Evolutionary conservation across 1,140 invertebrate species (phyloP).

Genomic region (Diabrotica undecimpunctata): DNA sequence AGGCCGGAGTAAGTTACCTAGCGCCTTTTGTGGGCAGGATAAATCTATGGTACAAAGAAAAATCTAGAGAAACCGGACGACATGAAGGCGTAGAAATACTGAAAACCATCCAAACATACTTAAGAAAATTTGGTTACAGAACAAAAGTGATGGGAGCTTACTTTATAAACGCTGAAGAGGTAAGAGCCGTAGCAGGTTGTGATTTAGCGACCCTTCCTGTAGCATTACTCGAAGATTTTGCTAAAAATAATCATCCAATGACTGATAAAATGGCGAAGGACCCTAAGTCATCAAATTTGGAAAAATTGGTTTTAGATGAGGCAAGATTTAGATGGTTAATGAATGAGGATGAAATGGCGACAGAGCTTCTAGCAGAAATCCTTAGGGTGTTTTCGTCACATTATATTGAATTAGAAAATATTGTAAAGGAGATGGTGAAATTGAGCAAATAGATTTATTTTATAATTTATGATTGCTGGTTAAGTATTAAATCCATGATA

Average conservation of each 20-base stretch:
- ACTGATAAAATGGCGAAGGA: neutral
- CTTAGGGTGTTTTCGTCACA: slow-evolving; percentile 6
- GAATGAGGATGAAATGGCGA: slow-evolving; percentile 14
- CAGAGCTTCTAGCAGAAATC: slow-evolving; percentile 6
- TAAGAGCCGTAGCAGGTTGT: slow-evolving; percentile 7
- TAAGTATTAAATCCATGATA: too few species aligned
- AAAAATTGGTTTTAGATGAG: slow-evolving; percentile 2
- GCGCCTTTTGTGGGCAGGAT: slow-evolving; percentile 12
- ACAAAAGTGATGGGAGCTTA: slow-evolving; percentile 13
- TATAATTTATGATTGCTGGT: neutral
- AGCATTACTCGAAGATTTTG: slow-evolving; percentile 5
- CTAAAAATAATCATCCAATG: neutral
- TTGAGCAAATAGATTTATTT: neutral
- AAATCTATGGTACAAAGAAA: neutral
- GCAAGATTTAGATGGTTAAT: slow-evolving; percentile 8
- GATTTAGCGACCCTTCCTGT: slow-evolving; percentile 7
- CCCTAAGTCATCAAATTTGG: neutral
- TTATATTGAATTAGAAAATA: slow-evolving; percentile 9
- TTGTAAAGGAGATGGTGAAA: slow-evolving; percentile 5
- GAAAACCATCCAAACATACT: slow-evolving; percentile 5
- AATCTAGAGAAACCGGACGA: neutral
- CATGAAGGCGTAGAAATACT: neutral
- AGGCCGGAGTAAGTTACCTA: slow-evolving; percentile 1
- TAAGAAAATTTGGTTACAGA: slow-evolving; percentile 5
- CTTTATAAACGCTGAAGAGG: slow-evolving; percentile 4